phyloP scores from a whole-genome alignment of 2,888 invertebrate genomes.

The Heteropelma amictum region DNA sequence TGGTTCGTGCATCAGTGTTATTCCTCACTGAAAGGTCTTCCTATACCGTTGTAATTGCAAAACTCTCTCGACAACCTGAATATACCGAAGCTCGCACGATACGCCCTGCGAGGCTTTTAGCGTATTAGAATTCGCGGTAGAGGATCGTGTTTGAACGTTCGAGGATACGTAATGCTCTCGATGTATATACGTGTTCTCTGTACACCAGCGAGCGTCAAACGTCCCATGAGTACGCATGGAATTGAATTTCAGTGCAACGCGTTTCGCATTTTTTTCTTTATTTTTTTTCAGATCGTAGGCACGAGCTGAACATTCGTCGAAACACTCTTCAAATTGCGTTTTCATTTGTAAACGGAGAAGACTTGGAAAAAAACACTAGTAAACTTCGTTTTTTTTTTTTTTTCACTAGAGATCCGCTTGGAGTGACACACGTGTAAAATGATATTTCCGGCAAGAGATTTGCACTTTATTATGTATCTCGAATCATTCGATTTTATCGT shows the following conservation, averaged over 20 bases:
- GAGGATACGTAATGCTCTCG: constrained; percentile 12
- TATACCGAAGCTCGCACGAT: neutral
- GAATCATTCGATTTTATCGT: too few species aligned
- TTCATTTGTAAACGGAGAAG: neutral
- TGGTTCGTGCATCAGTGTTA: constrained; percentile 10
- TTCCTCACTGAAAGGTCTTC: neutral
- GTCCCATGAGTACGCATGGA: neutral
- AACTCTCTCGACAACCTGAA: constrained; percentile 11
- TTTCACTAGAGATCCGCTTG: too few species aligned
- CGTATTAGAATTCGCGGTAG: constrained; percentile 42
- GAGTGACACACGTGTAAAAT: too few species aligned
- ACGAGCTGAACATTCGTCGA: constrained; percentile 4
- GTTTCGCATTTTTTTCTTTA: neutral
- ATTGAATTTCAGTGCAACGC: constrained; percentile 22
- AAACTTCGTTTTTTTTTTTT: too few species aligned
- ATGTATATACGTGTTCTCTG: neutral
- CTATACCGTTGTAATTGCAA: constrained; percentile 12
- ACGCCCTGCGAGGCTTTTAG: constrained; percentile 25
- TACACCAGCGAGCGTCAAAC: neutral
- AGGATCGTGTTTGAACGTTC: constrained; percentile 5
- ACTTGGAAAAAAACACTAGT: neutral
- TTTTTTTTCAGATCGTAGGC: neutral
- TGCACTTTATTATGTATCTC: too few species aligned
- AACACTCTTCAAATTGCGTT: constrained; percentile 37
- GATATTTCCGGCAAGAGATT: too few species aligned